A percentile compares a stretch with the other conserved stretches of the same genome.
phyloP scores from a whole-genome alignment of 1,140 invertebrate species.

The Danaus plexippus region DNA sequence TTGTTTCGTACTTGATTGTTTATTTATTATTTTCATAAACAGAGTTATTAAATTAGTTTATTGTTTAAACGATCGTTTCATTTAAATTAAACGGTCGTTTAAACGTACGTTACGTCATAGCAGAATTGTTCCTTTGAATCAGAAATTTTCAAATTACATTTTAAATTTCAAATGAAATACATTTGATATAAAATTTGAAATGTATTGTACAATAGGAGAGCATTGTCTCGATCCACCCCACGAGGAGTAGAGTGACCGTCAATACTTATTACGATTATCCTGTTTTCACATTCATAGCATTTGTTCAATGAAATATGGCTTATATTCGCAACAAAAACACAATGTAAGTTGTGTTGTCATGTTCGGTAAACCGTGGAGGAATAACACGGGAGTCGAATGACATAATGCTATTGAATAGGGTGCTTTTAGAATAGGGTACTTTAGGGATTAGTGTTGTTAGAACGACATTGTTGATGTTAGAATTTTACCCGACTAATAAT shows the following conservation, averaged over 20 bases:
- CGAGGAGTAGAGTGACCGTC: conserved; percentile 16
- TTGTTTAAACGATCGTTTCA: no score
- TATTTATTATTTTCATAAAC: no score
- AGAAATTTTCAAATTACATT: no score
- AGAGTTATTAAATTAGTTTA: no score
- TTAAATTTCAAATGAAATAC: no score
- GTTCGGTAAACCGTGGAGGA: conserved; percentile 7
- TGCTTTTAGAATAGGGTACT: conserved; percentile 31
- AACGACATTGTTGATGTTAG: conserved; percentile 22
- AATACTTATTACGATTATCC: conserved; percentile 14
- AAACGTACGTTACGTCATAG: no score
- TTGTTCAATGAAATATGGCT: conserved; percentile 7
- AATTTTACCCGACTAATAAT: conserved; percentile 18
- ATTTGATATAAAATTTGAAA: no score
- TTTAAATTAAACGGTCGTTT: no score
- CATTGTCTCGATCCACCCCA: conserved; percentile 7
- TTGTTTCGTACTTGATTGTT: no score
- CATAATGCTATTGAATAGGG: conserved; percentile 31
- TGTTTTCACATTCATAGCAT: conserved; percentile 7
- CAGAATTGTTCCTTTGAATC: no score
- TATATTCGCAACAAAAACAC: conserved; percentile 11
- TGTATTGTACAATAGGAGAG: no score
- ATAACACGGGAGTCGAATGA: conserved; percentile 25
- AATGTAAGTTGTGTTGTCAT: conserved; percentile 6
- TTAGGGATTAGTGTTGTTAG: conserved; percentile 17